Percentiles rank a stretch among this genome's conserved stretches.
Evolutionary conservation across 1,140 invertebrate species (phyloP).

Genomic region (Drosophila fuyamai): DNA sequence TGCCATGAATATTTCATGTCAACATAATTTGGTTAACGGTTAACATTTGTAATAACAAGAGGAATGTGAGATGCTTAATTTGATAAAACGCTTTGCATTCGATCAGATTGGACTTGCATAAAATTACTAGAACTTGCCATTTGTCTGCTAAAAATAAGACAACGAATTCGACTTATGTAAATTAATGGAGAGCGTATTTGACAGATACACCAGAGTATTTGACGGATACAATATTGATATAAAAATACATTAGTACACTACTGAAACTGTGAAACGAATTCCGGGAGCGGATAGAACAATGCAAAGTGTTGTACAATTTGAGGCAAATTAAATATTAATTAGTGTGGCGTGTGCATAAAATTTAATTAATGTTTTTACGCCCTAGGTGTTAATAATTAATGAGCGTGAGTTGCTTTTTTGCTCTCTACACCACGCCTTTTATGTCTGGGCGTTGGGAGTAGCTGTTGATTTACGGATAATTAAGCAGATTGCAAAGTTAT

Average conservation of each 20-base stretch:
- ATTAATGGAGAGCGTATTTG: conserved; percentile 19
- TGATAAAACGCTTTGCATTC: conserved; percentile 29
- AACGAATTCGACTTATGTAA: conserved; percentile 38
- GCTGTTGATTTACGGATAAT: conserved; percentile 50
- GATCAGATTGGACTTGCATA: conserved; percentile 34
- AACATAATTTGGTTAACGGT: conserved; percentile 55
- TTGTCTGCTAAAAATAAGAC: conserved; percentile 31
- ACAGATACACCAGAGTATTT: conserved; percentile 14
- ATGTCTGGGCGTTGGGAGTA: conserved; percentile 10
- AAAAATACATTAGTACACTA: conserved; percentile 18
- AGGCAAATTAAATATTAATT: conserved; percentile 76
- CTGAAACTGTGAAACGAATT: conserved; percentile 39
- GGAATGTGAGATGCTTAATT: conserved; percentile 26
- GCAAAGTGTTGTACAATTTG: conserved; percentile 48
- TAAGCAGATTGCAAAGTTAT: conserved; percentile 36
- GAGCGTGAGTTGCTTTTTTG: conserved; percentile 40
- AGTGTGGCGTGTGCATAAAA: conserved; percentile 66
- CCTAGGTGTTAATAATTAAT: conserved; percentile 73
- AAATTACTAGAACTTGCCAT: conserved; percentile 44
- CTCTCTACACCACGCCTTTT: not conserved
- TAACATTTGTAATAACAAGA: conserved; percentile 32
- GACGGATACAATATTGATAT: conserved; percentile 16
- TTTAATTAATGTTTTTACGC: conserved; percentile 75
- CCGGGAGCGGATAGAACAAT: conserved; percentile 52
- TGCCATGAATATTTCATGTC: conserved; percentile 46